Conservation (phyloP, 2,888 invertebrate genomes). For the Uloborus plumipes region DNA sequence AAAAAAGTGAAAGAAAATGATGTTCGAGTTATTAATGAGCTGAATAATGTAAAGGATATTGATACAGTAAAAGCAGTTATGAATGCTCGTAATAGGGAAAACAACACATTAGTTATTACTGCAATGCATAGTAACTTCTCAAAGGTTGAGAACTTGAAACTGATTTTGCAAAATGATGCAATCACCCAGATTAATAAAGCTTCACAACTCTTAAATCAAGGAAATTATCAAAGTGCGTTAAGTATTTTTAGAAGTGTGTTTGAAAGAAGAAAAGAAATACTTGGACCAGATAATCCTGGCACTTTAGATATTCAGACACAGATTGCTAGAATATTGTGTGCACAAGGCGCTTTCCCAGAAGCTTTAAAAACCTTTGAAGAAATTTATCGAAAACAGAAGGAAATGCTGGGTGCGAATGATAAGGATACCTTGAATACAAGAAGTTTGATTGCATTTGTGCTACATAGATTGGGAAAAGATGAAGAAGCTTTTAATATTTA, state of each 20-base stretch:
- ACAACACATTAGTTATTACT: slow-evolving; percentile 2
- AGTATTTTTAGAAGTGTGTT: slow-evolving; percentile 5
- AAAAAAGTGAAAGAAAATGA: slow-evolving; percentile 14
- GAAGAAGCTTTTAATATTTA: slow-evolving; percentile 8
- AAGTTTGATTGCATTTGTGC: neutral
- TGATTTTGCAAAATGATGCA: slow-evolving; percentile 9
- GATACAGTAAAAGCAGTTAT: slow-evolving; percentile 4
- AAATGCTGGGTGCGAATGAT: slow-evolving; percentile 1
- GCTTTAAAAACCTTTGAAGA: neutral
- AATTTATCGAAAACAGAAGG: neutral
- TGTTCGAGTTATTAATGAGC: slow-evolving; percentile 1
- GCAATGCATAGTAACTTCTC: slow-evolving; percentile 25
- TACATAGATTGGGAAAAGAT: neutral
- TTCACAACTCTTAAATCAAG: neutral
- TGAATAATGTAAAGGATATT: neutral
- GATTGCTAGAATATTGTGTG: slow-evolving; percentile 1
- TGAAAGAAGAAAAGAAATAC: slow-evolving; percentile 15
- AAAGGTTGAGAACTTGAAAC: slow-evolving; percentile 7
- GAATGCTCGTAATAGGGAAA: slow-evolving; percentile 8
- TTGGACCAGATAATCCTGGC: slow-evolving; percentile 15
- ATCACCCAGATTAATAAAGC: neutral
- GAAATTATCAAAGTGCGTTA: slow-evolving; percentile 13
- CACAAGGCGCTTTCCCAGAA: slow-evolving; percentile 6
- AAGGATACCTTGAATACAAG: slow-evolving; percentile 6
- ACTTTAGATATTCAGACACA: slow-evolving; percentile 2